Conservation (phyloP, 2,113 vertebrate genomes). For the Carettochelys insculpta region DNA sequence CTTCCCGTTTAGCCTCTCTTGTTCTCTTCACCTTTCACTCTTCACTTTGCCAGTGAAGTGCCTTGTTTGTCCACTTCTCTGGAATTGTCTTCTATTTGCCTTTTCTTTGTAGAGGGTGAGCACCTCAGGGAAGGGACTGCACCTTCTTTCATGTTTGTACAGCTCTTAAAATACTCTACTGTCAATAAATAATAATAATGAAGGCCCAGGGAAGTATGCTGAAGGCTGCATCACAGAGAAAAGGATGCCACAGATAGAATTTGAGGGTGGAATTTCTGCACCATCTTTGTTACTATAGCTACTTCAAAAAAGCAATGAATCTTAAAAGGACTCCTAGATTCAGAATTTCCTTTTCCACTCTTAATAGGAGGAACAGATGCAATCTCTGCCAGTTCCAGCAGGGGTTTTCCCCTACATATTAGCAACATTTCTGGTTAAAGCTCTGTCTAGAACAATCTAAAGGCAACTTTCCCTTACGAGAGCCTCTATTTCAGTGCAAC, state of each 20-base stretch:
- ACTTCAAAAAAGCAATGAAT: not conserved
- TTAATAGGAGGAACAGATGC: not conserved
- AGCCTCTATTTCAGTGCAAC: not conserved
- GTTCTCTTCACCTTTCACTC: not conserved
- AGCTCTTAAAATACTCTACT: not conserved
- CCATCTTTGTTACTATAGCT: not conserved
- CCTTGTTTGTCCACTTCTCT: not conserved
- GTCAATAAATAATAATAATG: not conserved
- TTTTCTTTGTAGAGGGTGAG: not conserved
- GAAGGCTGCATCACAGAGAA: not conserved
- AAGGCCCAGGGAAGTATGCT: not conserved
- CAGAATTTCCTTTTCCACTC: not conserved
- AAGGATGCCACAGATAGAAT: not conserved
- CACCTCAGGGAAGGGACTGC: not conserved
- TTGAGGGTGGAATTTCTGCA: not conserved
- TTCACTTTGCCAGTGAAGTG: not conserved
- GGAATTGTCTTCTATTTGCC: not conserved
- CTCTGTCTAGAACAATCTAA: not conserved
- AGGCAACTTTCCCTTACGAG: not conserved
- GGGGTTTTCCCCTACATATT: not conserved
- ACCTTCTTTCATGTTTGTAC: not conserved
- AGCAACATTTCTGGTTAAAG: not conserved
- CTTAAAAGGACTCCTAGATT: not conserved
- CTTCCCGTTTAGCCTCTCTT: not conserved
- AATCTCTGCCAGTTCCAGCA: not conserved